These are phyloP conservation scores for Neofelis nebulosa DNA, from an alignment of 2,113 vertebrate species.

Conservation along the genomic window DNA sequence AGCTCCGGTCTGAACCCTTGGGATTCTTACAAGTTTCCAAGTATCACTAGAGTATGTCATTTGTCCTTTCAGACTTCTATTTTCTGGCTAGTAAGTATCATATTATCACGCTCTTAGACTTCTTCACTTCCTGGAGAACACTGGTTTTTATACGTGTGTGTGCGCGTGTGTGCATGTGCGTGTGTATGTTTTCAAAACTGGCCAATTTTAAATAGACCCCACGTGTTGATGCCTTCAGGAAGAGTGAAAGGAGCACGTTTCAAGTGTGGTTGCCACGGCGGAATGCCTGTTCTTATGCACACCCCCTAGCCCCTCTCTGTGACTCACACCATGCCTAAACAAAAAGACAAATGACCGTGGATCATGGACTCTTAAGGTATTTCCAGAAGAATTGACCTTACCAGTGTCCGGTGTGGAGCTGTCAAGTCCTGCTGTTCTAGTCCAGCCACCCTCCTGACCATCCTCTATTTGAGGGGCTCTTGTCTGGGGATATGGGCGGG, in stretches of 20 bases:
- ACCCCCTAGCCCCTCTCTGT: rapidly evolving
- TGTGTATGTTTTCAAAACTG: not conserved
- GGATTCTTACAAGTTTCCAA: not conserved
- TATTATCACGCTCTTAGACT: not conserved
- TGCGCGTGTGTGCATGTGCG: not conserved
- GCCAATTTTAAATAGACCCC: not conserved
- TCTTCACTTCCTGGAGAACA: not conserved
- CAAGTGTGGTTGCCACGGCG: rapidly evolving
- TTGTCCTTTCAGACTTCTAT: not conserved
- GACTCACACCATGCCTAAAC: not conserved
- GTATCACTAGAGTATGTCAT: not conserved
- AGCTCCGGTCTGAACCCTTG: not conserved
- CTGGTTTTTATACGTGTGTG: not conserved
- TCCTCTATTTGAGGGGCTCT: not conserved
- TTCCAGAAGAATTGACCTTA: not conserved
- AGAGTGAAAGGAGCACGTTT: not conserved
- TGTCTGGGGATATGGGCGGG: not conserved
- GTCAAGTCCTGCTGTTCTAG: not conserved
- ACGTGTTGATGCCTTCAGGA: not conserved
- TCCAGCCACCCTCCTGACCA: not conserved
- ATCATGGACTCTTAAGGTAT: not conserved
- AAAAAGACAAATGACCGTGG: not conserved
- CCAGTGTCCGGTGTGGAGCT: not conserved
- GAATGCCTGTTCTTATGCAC: not conserved
- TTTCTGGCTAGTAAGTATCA: not conserved